Percentiles rank a stretch among this genome's conserved stretches.
Conservation (phyloP, 2,113 vertebrate species). For the Chrysochloris asiatica region DNA sequence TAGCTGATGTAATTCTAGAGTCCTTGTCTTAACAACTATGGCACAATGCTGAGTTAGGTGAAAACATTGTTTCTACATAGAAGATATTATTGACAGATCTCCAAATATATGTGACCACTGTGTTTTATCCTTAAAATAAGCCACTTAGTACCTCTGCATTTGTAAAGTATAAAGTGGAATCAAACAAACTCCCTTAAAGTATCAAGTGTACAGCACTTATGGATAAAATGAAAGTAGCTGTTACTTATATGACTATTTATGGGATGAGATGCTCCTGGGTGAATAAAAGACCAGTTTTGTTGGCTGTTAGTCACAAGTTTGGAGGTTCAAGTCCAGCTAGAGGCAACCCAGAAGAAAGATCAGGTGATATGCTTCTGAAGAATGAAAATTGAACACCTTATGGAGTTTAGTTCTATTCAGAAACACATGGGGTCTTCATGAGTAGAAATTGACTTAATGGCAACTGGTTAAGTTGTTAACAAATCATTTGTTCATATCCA, state of each 20-base stretch:
- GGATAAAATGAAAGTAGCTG: background rate
- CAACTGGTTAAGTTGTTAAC: background rate
- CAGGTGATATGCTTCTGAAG: background rate
- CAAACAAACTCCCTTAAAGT: background rate
- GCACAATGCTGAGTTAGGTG: background rate
- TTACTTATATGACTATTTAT: background rate
- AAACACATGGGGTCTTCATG: background rate
- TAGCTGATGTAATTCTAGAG: background rate
- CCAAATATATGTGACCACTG: background rate
- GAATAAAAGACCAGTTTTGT: too few relatives aligned
- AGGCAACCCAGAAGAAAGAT: background rate
- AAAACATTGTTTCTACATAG: background rate
- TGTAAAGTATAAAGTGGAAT: background rate
- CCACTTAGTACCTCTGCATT: background rate
- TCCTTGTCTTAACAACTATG: background rate
- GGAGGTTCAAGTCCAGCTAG: background rate
- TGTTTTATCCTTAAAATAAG: background rate
- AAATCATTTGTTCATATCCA: background rate
- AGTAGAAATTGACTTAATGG: background rate
- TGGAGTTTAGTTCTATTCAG: background rate
- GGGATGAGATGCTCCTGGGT: background rate
- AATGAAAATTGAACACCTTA: background rate
- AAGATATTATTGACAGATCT: background rate
- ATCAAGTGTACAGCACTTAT: background rate
- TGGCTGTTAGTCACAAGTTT: too few relatives aligned